Conservation (phyloP, 1,140 invertebrate genomes). For the Onthophagus taurus region DNA sequence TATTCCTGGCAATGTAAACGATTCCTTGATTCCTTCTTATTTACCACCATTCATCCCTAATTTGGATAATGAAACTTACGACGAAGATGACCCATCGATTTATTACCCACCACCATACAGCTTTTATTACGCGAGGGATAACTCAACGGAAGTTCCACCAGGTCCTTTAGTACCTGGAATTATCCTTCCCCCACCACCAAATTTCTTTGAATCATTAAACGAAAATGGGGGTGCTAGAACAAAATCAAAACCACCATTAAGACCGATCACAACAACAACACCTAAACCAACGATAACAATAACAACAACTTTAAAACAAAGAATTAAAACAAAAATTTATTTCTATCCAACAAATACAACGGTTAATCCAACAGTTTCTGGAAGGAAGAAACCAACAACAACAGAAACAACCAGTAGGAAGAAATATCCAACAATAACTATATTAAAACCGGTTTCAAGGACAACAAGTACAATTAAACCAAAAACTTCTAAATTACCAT, state of each 20-base stretch:
- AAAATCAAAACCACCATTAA: conserved; percentile 16
- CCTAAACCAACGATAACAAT: conserved; percentile 11
- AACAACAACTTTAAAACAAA: conserved; percentile 27
- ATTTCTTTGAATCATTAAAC: conserved; percentile 67
- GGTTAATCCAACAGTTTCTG: neutral
- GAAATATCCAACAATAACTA: conserved; percentile 28
- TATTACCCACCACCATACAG: conserved; percentile 85
- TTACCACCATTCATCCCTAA: conserved; percentile 57
- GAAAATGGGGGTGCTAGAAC: conserved; percentile 18
- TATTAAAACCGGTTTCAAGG: conserved; percentile 34
- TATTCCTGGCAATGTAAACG: conserved; percentile 34
- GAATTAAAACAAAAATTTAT: conserved; percentile 26
- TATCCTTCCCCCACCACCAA: conserved; percentile 73
- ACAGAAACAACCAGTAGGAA: conserved; percentile 4
- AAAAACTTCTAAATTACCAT: too few relatives aligned
- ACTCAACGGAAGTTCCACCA: conserved; percentile 64
- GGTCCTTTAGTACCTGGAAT: conserved; percentile 81
- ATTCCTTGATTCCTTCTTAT: conserved; percentile 40
- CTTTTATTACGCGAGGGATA: conserved; percentile 71
- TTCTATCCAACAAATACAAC: conserved; percentile 13
- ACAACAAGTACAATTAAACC: conserved; percentile 21
- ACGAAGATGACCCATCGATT: conserved; percentile 80
- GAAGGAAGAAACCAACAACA: neutral
- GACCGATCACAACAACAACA: neutral
- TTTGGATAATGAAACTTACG: conserved; percentile 54